These are phyloP conservation scores for Antechinus flavipes DNA, from an alignment of 2,113 vertebrate species.

Conservation along the genomic window DNA sequence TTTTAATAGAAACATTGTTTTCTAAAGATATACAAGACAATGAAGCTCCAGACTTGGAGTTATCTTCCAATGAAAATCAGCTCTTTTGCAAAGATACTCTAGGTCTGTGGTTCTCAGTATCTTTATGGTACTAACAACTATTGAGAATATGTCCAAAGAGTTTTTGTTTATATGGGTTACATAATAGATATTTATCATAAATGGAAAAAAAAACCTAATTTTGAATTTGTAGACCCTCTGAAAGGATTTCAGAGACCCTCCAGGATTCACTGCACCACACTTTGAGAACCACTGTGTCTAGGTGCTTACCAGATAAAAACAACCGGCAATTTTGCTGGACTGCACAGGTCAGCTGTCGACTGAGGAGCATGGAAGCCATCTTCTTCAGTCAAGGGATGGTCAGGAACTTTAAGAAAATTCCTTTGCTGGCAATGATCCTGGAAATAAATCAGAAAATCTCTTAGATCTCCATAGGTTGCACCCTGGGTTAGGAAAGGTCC, in stretches of 20 bases:
- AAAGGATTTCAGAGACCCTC: too few species aligned
- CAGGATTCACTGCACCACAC: too few species aligned
- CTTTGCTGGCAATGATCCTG: constrained; percentile 54
- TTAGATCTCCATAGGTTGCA: not conserved
- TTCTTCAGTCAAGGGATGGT: constrained; percentile 43
- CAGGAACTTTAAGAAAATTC: constrained; percentile 38
- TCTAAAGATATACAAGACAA: not conserved
- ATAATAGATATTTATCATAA: too few species aligned
- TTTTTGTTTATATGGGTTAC: too few species aligned
- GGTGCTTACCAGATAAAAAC: constrained; percentile 81
- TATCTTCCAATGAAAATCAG: not conserved
- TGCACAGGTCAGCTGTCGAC: constrained; percentile 84
- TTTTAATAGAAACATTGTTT: constrained; percentile 70
- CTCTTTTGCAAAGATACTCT: not conserved
- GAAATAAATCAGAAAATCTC: constrained; percentile 8
- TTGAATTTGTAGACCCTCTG: too few species aligned
- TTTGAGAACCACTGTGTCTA: too few species aligned
- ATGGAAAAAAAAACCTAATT: too few species aligned
- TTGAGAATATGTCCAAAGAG: too few species aligned
- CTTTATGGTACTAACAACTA: too few species aligned
- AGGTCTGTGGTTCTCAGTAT: too few species aligned
- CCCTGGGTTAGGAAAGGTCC: accelerated
- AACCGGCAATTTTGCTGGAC: constrained; percentile 86
- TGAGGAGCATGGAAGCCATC: constrained; percentile 91
- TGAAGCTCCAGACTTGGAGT: not conserved